Evolutionary conservation across 2,113 vertebrate species (phyloP).

Genomic region (Lota lota): DNA sequence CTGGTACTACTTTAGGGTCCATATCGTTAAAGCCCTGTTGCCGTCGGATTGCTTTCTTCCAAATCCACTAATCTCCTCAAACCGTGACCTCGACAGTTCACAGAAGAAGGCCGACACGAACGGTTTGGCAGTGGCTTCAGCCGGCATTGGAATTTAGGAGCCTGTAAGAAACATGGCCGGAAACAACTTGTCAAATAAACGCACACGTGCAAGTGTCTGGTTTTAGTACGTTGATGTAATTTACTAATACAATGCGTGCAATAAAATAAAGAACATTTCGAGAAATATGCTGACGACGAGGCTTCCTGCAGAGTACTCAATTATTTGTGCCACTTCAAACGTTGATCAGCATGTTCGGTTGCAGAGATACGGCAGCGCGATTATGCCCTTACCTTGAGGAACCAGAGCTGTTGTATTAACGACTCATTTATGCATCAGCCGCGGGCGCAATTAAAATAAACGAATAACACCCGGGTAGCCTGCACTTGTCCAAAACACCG

Average conservation of each 20-base stretch:
- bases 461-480: slow-evolving; percentile 37
- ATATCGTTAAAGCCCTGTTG: too few species aligned
- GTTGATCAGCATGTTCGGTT: too few species aligned
- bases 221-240: slow-evolving; percentile 12
- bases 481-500: too few species aligned
- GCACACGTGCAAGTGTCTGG: slow-evolving; percentile 40
- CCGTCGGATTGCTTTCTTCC: too few species aligned
- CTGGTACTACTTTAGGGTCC: too few species aligned
- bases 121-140: too few species aligned
- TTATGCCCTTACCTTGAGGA: neutral
- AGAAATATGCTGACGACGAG: neutral
- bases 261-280: neutral
- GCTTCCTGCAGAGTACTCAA: neutral
- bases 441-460: slow-evolving; percentile 39
- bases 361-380: too few species aligned
- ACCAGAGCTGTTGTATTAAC: neutral
- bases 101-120: too few species aligned
- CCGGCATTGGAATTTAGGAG: too few species aligned
- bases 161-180: neutral
- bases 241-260: neutral
- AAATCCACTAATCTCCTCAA: too few species aligned
- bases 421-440: slow-evolving; percentile 6
- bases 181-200: slow-evolving; percentile 16
- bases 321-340: too few species aligned
- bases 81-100: too few species aligned